Percentiles rank a stretch among this genome's conserved stretches.
Conservation (phyloP, 2,797 vertebrate species). For the Alfaro cultratus region DNA sequence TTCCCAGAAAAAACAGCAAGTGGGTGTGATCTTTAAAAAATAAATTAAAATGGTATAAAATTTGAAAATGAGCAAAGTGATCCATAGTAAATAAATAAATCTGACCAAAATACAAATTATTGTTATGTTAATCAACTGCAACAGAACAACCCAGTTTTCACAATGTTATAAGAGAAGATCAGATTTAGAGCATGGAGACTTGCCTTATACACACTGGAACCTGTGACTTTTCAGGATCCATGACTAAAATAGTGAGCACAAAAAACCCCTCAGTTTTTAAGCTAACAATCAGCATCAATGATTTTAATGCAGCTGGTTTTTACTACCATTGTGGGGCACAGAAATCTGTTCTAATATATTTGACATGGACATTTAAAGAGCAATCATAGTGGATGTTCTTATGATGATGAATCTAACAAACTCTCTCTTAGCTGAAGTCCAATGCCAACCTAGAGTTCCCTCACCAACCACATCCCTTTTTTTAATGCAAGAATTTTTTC, state of each 20-base stretch:
- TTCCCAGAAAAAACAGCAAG: neutral
- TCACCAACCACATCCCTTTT: neutral
- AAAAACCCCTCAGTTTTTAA: neutral
- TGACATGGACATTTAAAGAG: neutral
- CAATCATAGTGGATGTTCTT: neutral
- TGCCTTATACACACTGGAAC: neutral
- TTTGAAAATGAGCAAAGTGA: neutral
- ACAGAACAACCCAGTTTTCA: too few species aligned
- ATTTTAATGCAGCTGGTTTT: neutral
- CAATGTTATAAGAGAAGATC: too few species aligned
- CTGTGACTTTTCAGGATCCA: neutral
- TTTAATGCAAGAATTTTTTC: slow-evolving; percentile 7
- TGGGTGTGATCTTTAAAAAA: neutral
- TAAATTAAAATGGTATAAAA: neutral
- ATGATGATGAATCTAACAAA: neutral
- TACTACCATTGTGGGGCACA: neutral
- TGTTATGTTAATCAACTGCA: neutral
- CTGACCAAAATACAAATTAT: neutral
- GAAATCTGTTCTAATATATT: neutral
- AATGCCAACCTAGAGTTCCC: slow-evolving; percentile 4
- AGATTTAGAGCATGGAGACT: neutral
- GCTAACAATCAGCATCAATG: neutral
- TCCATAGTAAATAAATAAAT: neutral
- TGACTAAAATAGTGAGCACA: neutral
- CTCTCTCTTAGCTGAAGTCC: neutral